phyloP scores from a whole-genome alignment of 2,797 vertebrate species.

The Telmatherina bonti region DNA sequence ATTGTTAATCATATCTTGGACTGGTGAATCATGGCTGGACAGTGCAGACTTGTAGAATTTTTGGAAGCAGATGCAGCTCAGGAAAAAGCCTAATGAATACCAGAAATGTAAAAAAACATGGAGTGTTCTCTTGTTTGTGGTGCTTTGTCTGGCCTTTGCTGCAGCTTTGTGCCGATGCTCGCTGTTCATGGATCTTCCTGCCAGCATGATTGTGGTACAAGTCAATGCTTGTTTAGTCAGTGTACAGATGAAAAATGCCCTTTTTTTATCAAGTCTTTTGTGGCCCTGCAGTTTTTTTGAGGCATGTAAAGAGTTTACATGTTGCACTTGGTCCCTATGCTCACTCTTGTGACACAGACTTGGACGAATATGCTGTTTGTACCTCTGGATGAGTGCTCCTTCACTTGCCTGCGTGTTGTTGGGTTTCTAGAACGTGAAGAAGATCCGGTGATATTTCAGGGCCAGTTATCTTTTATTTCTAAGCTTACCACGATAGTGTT shows the following conservation, averaged over 20 bases:
- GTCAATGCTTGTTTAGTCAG: neutral
- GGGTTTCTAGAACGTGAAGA: too few relatives aligned
- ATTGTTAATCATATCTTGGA: too few relatives aligned
- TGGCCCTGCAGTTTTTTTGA: neutral
- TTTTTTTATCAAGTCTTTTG: neutral
- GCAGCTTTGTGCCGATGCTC: too few relatives aligned
- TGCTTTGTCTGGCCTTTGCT: too few relatives aligned
- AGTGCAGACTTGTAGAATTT: too few relatives aligned
- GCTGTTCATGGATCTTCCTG: neutral
- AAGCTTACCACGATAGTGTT: neutral
- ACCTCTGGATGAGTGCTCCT: neutral
- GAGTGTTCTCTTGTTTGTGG: too few relatives aligned
- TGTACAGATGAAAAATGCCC: too few relatives aligned
- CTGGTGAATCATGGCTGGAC: too few relatives aligned
- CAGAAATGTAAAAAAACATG: too few relatives aligned
- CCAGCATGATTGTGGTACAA: neutral
- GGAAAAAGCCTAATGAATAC: too few relatives aligned
- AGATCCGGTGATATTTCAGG: neutral
- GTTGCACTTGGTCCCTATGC: neutral
- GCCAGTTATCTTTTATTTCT: neutral
- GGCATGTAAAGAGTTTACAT: neutral
- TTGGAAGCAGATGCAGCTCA: too few relatives aligned
- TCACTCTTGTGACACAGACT: neutral
- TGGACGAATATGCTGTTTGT: neutral
- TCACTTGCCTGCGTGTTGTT: neutral